These are phyloP conservation scores for Lepidocolaptes lacrymiger DNA, from an alignment of 2,797 vertebrate species.

Conservation along the genomic window DNA sequence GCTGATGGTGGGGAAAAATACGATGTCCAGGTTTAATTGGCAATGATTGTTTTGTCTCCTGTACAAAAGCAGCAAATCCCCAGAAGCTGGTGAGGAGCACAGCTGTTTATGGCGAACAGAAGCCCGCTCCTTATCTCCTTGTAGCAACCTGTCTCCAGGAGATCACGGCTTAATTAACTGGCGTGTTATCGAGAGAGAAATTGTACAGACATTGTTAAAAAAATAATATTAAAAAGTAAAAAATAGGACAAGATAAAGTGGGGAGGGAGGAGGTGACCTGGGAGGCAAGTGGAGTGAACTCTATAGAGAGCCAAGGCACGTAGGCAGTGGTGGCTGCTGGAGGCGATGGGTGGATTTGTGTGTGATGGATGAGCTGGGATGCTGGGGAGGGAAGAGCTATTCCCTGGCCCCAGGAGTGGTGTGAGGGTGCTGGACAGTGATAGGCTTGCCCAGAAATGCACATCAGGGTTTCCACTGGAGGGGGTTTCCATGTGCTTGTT, in stretches of 20 bases:
- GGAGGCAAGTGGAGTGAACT: neutral
- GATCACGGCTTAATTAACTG: slow-evolving; percentile 81
- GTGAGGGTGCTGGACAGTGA: neutral
- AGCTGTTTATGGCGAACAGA: slow-evolving; percentile 68
- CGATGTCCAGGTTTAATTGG: slow-evolving; percentile 58
- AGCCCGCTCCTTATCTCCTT: slow-evolving; percentile 73
- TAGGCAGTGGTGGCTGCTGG: neutral
- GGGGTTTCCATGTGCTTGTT: neutral
- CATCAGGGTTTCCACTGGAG: fast-evolving
- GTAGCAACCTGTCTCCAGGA: slow-evolving; percentile 76
- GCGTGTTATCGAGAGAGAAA: slow-evolving; percentile 64
- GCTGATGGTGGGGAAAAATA: neutral
- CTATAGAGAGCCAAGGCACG: neutral
- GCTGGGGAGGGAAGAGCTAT: fast-evolving
- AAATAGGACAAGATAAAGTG: slow-evolving; percentile 56
- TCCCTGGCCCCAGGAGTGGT: fast-evolving
- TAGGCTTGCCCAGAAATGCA: neutral
- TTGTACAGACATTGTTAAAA: slow-evolving; percentile 58
- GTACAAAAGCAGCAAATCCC: slow-evolving; percentile 73
- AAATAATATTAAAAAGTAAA: slow-evolving; percentile 32
- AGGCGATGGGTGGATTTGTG: fast-evolving
- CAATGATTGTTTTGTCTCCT: slow-evolving; percentile 68
- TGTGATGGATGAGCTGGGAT: neutral
- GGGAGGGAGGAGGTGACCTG: slow-evolving; percentile 54
- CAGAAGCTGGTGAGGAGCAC: slow-evolving; percentile 66